Evolutionary conservation across 2,113 vertebrate species (phyloP).

Genomic region (Syrmaticus mikado): DNA sequence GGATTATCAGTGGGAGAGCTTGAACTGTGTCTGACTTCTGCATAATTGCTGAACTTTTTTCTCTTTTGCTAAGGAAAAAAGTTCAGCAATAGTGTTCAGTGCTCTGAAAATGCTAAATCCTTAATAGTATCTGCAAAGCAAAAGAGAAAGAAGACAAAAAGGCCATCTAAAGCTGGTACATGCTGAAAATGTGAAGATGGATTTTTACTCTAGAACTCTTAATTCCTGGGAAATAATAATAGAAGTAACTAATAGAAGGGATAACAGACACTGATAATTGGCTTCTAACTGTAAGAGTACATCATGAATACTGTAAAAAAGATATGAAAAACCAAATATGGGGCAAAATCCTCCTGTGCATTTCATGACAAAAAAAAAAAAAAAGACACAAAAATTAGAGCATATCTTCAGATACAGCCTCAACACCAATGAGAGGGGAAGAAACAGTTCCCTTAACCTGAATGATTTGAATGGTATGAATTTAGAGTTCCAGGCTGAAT

Average conservation of each 20-base stretch:
- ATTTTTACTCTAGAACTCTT: background rate
- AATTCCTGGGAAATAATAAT: background rate
- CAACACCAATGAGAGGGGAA: background rate
- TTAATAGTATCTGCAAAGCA: background rate
- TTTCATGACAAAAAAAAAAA: background rate
- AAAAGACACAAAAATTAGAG: background rate
- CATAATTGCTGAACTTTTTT: background rate
- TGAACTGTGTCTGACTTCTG: background rate
- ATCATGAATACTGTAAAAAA: background rate
- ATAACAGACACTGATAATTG: background rate
- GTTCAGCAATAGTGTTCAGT: background rate
- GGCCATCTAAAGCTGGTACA: background rate
- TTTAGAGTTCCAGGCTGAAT: background rate
- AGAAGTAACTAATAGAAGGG: background rate
- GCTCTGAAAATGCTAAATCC: conserved; percentile 16
- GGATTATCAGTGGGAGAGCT: background rate
- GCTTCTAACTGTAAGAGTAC: background rate
- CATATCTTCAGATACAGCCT: background rate
- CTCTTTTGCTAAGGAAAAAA: background rate
- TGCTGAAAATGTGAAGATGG: background rate
- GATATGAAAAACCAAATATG: background rate
- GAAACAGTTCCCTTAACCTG: background rate
- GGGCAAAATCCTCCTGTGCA: background rate
- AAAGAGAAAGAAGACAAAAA: conserved; percentile 26
- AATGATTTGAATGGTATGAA: background rate